Percentiles rank a stretch among this genome's conserved stretches.
Evolutionary conservation across 2,113 vertebrate genomes (phyloP).

Genomic region (Silurus glanis): DNA sequence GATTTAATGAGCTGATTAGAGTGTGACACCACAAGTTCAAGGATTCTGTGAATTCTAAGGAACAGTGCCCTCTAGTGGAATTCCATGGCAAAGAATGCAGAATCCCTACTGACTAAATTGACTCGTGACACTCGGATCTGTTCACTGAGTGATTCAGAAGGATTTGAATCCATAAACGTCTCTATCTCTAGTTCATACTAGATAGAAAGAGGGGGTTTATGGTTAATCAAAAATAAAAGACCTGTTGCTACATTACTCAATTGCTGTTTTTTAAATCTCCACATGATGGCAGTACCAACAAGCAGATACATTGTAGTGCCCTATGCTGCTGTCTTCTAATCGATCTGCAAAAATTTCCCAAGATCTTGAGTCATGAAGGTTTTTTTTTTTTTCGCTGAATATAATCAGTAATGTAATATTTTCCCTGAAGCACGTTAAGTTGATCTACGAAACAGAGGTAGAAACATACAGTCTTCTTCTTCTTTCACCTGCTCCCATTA

Average conservation of each 20-base stretch:
- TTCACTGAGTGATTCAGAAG: too few relatives aligned
- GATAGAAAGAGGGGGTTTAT: not conserved
- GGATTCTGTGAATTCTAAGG: too few relatives aligned
- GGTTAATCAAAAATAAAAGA: not conserved
- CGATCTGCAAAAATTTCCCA: not conserved
- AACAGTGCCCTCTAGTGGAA: too few relatives aligned
- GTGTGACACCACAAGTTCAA: too few relatives aligned
- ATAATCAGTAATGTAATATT: not conserved
- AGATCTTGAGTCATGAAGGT: not conserved
- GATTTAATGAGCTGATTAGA: too few relatives aligned
- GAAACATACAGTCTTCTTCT: not conserved
- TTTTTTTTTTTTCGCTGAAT: not conserved
- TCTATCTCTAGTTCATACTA: too few relatives aligned
- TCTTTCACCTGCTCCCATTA: too few relatives aligned
- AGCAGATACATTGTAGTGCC: not conserved
- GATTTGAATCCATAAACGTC: too few relatives aligned
- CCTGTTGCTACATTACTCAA: not conserved
- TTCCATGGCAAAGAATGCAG: too few relatives aligned
- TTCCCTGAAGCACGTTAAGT: not conserved
- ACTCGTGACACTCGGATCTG: too few relatives aligned
- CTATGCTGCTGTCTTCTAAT: not conserved
- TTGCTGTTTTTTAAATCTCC: not conserved
- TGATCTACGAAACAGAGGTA: not conserved
- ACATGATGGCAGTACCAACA: constrained; percentile 18
- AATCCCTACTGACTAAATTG: too few relatives aligned